Evolutionary conservation across 23 tunicate species (phyloP), one percentile per base, ranked within the genome.

Genomic region (Botrylloides violaceus): DNA sequence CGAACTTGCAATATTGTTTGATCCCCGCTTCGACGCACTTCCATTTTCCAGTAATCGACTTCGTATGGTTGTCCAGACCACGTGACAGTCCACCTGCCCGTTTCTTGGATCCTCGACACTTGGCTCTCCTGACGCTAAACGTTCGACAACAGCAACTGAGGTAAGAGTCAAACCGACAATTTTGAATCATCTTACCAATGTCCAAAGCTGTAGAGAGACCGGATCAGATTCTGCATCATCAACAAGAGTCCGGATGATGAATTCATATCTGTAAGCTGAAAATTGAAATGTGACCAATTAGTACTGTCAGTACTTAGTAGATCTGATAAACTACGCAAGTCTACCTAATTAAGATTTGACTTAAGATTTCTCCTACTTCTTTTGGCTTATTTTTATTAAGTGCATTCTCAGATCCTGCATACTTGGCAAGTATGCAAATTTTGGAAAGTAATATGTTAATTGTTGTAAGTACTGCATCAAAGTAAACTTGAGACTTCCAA

Each of bases 171-270:
- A n/a, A n/a, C n/a, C n/a, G n/a, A n/a, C n/a, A n/a, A n/a, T n/a
- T n/a, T n/a, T n/a, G n/a, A n/a, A n/a, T n/a, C n/a, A 12, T 27
- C 74, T 36, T 28, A 37, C 74, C 56, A 68, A 25, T 9, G 28
- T 37, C 74, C 74, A 68, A 39, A 68, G 74, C 74, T 68, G 74
- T 28, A 68, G 28, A n/a, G 43, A 35, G 18, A 68, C 74, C 29
- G 74, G 74, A 15, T 68, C 58, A 6, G 74, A 68, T 34, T 32
- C n/a, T 37, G 24, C 22, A 0, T 68, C 58, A n/a, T 56, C 74
- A 68, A 68, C 37, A 55, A 68, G 19, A n/a, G 74, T 68, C 5
- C 47, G 74, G 37, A 68, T 68, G 25, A 28, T 36, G n/a, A 68
- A 68, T 37, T 36, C 74, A 36, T 68, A 68, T 43, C 58, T 27